Base-by-base conservation (phyloP, 2,888 invertebrate species). In the Dicycla oo region DNA sequence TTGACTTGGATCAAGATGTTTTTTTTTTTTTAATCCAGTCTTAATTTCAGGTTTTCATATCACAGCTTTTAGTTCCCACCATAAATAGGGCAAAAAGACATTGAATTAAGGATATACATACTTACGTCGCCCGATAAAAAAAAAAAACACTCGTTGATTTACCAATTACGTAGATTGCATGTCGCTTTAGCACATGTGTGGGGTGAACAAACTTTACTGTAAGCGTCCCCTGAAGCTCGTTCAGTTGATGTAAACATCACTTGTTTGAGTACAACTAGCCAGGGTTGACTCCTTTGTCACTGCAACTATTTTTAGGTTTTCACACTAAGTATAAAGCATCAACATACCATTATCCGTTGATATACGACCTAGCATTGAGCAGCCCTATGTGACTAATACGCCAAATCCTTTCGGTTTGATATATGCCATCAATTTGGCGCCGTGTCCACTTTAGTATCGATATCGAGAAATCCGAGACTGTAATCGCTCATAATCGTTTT, bases 171-270 rank as follows among this genome's bases (percentile, higher is more conserved):
- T 82, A 81, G 73, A 85, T 84, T 77, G 82, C 80, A 73, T 69
- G 82, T 61, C 75, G 68, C 83, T 84, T 86, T 81, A 84, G 83
- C 87, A 88, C 86, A 86, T 88, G 88, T 83, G 76, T 84, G 87
- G 88, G 94, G 93, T 94, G 88, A 94, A 93, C 83, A 91, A 94
- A 93, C 94, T 94, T 91, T 89, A 88, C 84, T 87, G 87, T 89
- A 86, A 89, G 87, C 92, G 91, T 91, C 90, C 90, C 91, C 88
- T 87, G 90, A 90, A 91, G 91, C 91, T 90, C 88, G 88, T 86
- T 64, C 56, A 71, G 76, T 83, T 88, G 91, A 88, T 90, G 93
- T 93, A 93, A 94, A 94, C 94, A 93, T 88, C 87, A 90, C 88
- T 88, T 88, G 90, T 90, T 88, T 90, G 84, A 83, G 71, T 64